A percentile compares a stretch with the other conserved stretches of the same genome.
Conservation (phyloP, 2,797 vertebrate species). For the Cheirogaleus major region DNA sequence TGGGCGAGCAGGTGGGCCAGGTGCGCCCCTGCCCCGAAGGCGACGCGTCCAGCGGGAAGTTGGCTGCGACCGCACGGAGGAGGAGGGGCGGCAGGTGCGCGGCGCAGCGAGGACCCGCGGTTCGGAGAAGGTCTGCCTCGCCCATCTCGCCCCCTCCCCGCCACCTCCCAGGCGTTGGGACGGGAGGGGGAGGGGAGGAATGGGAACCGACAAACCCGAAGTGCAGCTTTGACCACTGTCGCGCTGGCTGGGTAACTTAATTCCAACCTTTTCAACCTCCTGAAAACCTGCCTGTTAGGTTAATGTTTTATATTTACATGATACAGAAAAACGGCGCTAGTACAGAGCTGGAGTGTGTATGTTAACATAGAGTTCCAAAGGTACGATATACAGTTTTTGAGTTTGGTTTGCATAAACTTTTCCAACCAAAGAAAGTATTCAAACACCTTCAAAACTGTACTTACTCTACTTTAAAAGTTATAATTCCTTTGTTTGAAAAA, state of each 20-base stretch:
- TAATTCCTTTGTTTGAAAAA: constrained; percentile 12
- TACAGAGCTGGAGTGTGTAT: background rate
- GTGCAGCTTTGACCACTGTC: background rate
- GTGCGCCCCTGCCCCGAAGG: background rate
- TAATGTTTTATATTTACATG: background rate
- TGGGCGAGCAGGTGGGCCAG: background rate
- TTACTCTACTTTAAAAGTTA: background rate
- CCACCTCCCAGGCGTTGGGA: background rate
- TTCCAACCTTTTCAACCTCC: background rate
- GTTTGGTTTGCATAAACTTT: constrained; percentile 65
- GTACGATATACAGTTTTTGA: constrained; percentile 35
- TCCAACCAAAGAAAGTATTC: constrained; percentile 25
- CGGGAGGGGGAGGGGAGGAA: too few relatives aligned
- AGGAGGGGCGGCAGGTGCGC: constrained; percentile 63
- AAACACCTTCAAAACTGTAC: constrained; percentile 43
- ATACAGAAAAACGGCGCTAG: background rate
- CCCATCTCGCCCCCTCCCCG: background rate
- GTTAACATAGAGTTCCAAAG: background rate
- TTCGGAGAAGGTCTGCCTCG: background rate
- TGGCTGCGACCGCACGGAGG: background rate
- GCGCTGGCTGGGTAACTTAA: background rate
- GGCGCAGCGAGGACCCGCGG: background rate
- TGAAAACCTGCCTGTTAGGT: background rate
- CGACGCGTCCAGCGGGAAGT: background rate
- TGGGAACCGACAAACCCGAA: background rate